Evolutionary conservation across 2,888 invertebrate genomes (phyloP), one percentile per base, ranked within the genome.

Genomic region (Beris morrisii): DNA sequence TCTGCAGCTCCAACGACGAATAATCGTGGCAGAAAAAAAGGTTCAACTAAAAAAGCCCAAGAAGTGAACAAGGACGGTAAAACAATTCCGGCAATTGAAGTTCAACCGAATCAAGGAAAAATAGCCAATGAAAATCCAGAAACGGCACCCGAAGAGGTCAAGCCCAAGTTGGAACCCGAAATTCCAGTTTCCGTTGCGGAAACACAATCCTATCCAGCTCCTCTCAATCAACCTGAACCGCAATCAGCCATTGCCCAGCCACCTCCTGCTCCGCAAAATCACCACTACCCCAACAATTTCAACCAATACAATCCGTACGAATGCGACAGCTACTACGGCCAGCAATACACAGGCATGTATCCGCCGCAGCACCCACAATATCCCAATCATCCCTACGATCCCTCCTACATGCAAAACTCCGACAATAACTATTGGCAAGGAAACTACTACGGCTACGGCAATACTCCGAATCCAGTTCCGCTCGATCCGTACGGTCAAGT

Each of bases 81-180:
- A 66, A 70, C 64, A 13, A 74, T 84, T 70, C 84, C 83, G 45
- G 83, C 84, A 28, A 83, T 83, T 12, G 83, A 83, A 15, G 83
- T 84, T 70, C 81, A 80, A 15, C 84, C 84, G 28, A 83, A 82
- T 69, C 58, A 66, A 45, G 32, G 46, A 11, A 66, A 66, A n/a
- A n/a, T 46, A 4, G 13, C 63, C 11, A 82, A 59, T 7, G 63
- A 54, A 11, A 43, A 38, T 11, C 43, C 11, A 6, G 80, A 15
- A 78, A 79, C 46, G 77, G 77, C 9, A 28, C 30, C 15, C 61
- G 66, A 63, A 28, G 50, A 59, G 1, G 13, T 5, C 11, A 15
- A 30, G 5, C 22, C 30, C n/a, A 58, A 58, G 32, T 6, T 45
- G 7, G 57, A 58, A 46, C n/a, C 15, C 6, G 52, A 52, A 4